These are phyloP conservation scores for Drosophila merina DNA, from an alignment of 2,888 invertebrate species.

Conservation along the genomic window DNA sequence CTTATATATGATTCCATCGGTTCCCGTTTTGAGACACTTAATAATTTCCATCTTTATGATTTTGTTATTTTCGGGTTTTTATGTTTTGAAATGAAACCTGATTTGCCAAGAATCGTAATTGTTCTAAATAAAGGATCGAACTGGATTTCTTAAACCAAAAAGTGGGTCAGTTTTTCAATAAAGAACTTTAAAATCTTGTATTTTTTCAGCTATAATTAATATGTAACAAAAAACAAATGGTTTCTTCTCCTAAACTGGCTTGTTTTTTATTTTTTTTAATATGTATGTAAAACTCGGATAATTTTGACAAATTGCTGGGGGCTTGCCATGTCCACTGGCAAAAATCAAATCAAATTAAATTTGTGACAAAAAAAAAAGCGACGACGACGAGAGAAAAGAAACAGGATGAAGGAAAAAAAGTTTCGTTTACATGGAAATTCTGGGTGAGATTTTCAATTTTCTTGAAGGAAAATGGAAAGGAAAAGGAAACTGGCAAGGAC, in stretches of 20 bases:
- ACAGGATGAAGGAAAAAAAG: constrained; percentile 4
- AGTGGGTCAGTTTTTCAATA: constrained; percentile 25
- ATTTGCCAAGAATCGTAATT: neutral
- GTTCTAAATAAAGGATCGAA: constrained; percentile 9
- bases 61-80: neutral
- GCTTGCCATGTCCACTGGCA: constrained; percentile 38
- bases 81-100: constrained; percentile 7
- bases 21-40: neutral
- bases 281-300: neutral
- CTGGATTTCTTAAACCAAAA: constrained; percentile 7
- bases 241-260: neutral
- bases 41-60: neutral
- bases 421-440: constrained; percentile 38
- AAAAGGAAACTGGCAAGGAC: neutral
- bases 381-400: neutral
- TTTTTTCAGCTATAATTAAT: neutral
- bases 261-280: neutral
- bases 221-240: neutral
- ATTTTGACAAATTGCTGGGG: constrained; percentile 37
- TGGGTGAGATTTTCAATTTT: constrained; percentile 37
- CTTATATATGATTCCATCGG: constrained; percentile 30
- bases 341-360: constrained; percentile 51
- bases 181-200: too few relatives aligned
- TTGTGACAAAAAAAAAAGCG: constrained; percentile 23
- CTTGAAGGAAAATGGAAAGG: neutral